Evolutionary conservation across 2,888 invertebrate species (phyloP), one percentile per base, ranked within the genome.

Genomic region (Teleogryllus oceanicus): DNA sequence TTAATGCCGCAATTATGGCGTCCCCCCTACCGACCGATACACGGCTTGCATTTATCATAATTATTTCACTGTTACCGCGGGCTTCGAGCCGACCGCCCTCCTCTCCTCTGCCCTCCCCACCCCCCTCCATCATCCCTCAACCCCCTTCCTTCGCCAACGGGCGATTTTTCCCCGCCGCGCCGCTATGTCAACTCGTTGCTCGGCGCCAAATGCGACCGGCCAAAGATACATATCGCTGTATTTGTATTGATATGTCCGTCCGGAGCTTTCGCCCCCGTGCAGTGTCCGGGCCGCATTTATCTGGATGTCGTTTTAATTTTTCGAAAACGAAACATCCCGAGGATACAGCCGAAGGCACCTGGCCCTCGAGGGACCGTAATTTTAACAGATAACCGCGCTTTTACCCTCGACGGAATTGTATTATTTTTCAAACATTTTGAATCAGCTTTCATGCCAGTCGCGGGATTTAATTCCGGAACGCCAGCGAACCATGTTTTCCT

Each of bases 21-120:
- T 11, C 62, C 62, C 13, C 62, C 16, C 62, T n/a, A 62, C 62
- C n/a, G 62, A n/a, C n/a, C 62, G n/a, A 62, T 62, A 62, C 62
- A 62, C 62, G 62, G 62, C 62, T 62, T 62, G 62, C 62, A 62
- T 62, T 62, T 62, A 62, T 62, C 62, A 62, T 62, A 62, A 62
- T 62, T 62, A 62, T 62, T 62, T 62, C 62, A 62, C 62, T 62
- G 62, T 62, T 62, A 62, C 62, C 62, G 16, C 13, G 62, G n/a
- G 62, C 62, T 62, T n/a, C n/a, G 62, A n/a, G 62, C 62, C 62
- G 62, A 8, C 16, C 16, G 4, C n/a, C 10, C n/a, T 62, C 62
- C 16, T 62, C n/a, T 62, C n/a, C 16, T 5, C 18, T 62, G 2
- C 62, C 18, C 62, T 62, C 2, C 12, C 24, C 24, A 2, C 24